Evolutionary conservation across 1,140 invertebrate species (phyloP), one percentile per base, ranked within the genome.

Genomic region (Procambarus clarkii): DNA sequence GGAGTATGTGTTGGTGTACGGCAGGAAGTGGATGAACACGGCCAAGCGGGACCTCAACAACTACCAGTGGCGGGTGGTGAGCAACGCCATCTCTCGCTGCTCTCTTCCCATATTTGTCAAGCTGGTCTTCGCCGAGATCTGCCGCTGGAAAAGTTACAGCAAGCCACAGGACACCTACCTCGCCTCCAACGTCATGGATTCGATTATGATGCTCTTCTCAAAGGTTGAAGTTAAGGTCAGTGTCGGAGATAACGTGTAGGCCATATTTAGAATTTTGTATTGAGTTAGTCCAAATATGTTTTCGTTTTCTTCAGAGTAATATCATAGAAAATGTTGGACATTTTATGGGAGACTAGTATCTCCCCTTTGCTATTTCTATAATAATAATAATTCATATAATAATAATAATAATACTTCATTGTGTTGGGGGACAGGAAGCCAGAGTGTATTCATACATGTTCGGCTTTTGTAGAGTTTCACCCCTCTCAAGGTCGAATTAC

Each of bases 61-160:
- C 94, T 97, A 98, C 94, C 99, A 99, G 94, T 99, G 98, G 98
- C 96, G 97, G 80, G 95, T 99, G 15, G 98, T 99, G 0, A 97
- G 97, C 45, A 99, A 99, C 94, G 98, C 95, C 5, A 94, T 99
- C 74, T 96, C 96, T 15, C 97, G 98, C 93, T 99, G 99, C 94
- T 99, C 98, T 5, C 95, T 99, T 77, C 99, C 99, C 0, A 98
- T 99, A 64, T 99, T 99, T 94, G 98, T 99, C 0, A 99, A 99
- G 95, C 95, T 99, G 34, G 98, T 99, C 0, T 98, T 98, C 95
- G 98, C 98, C 13, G 98, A 99, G 95, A 98, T 99, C 15, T 98
- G 98, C 94, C 95, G 98, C 86, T 99, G 99, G 99, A 96, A 98
- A 80, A 99, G 98, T 90, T 99, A 99, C 94, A 99, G 98, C 0